Evolutionary conservation across 2,113 vertebrate genomes (phyloP).

Genomic region (Misgurnus anguillicaudatus): DNA sequence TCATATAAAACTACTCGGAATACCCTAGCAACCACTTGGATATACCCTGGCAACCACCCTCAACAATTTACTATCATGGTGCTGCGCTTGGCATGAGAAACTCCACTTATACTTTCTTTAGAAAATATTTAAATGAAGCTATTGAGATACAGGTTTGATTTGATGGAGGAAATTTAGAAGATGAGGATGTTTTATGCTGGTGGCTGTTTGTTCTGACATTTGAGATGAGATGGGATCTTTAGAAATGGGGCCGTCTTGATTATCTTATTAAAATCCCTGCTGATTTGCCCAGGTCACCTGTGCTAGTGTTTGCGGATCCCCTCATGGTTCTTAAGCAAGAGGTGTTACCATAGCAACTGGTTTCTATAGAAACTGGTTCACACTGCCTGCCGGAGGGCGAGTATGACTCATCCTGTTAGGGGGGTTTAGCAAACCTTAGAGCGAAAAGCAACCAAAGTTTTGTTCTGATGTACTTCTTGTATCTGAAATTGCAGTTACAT

Average conservation of each 20-base stretch:
- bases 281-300: slow-evolving; percentile 35
- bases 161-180: not conserved
- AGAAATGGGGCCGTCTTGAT: slow-evolving; percentile 3
- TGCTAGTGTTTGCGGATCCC: slow-evolving; percentile 13
- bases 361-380: slow-evolving; percentile 81
- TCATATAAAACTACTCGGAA: too few relatives aligned
- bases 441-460: slow-evolving; percentile 4
- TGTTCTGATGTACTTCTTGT: not conserved
- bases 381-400: slow-evolving; percentile 65
- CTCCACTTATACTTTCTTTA: too few relatives aligned
- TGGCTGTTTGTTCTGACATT: slow-evolving; percentile 36
- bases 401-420: slow-evolving; percentile 55
- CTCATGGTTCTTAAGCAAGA: slow-evolving; percentile 51
- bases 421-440: slow-evolving; percentile 26
- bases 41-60: too few relatives aligned
- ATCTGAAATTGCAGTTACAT: not conserved
- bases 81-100: too few relatives aligned
- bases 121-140: too few relatives aligned
- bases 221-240: slow-evolving; percentile 4
- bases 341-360: slow-evolving; percentile 79
- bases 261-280: slow-evolving; percentile 19
- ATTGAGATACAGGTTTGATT: too few relatives aligned
- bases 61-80: too few relatives aligned
- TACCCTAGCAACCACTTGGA: too few relatives aligned
- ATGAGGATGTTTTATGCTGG: slow-evolving; percentile 5